These are phyloP conservation scores for Trissonchulus latispiculum DNA, from an alignment of 2,888 invertebrate species.

Conservation along the genomic window DNA sequence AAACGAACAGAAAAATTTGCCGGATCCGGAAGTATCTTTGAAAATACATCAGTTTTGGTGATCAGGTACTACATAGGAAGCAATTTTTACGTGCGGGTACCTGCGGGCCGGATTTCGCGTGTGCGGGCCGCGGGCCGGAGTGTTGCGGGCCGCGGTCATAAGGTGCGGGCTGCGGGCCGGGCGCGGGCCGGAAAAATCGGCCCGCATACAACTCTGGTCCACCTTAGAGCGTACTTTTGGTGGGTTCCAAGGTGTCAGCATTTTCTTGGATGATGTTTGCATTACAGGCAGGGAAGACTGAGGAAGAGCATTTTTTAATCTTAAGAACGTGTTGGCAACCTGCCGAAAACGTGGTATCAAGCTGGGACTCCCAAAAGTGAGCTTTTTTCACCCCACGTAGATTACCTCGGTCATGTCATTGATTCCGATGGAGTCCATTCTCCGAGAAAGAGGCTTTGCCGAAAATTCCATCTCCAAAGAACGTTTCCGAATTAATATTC, in stretches of 20 bases:
- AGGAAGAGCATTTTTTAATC: no score
- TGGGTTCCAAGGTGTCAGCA: not conserved
- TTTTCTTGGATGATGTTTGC: not conserved
- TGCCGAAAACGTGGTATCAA: not conserved
- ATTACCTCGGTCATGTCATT: constrained; percentile 31
- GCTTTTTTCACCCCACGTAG: constrained; percentile 17
- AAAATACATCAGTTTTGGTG: no score
- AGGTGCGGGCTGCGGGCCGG: no score
- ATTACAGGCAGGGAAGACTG: no score
- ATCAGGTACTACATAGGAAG: no score
- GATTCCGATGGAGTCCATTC: constrained; percentile 26
- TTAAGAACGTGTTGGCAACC: not conserved
- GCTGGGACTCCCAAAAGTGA: constrained; percentile 26
- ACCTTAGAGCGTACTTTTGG: not conserved
- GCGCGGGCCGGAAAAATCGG: no score
- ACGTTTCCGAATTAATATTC: constrained; percentile 28
- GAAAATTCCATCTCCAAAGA: constrained; percentile 28
- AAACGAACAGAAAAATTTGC: no score
- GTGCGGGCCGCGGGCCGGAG: no score
- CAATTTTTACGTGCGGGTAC: no score
- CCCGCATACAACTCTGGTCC: not conserved
- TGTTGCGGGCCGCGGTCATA: no score
- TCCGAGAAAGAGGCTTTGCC: constrained; percentile 29
- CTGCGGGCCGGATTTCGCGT: no score
- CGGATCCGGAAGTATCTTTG: no score